A percentile compares a stretch with the other conserved stretches of the same genome.
phyloP scores from a whole-genome alignment of 2,797 vertebrate species.

The Uromys caudimaculatus region DNA sequence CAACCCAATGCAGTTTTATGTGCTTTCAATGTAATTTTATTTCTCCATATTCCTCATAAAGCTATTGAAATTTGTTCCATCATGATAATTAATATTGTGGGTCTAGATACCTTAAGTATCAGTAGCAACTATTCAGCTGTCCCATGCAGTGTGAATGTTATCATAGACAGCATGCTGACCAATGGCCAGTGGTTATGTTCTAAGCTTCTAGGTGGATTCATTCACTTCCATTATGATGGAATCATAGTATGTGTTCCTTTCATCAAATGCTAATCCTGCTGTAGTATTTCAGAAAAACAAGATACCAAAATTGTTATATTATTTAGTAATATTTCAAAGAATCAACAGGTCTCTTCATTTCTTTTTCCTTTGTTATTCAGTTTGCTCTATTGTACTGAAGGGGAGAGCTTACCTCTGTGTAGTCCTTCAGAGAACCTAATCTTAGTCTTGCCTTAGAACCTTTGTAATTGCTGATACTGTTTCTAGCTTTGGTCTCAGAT shows the following conservation, averaged over 20 bases:
- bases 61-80: neutral
- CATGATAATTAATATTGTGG: neutral
- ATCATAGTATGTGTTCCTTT: neutral
- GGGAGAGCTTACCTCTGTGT: neutral
- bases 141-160: neutral
- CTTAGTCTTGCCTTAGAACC: neutral
- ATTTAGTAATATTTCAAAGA: conserved; percentile 15
- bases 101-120: neutral
- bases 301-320: neutral
- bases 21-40: conserved; percentile 20
- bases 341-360: neutral
- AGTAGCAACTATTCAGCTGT: neutral
- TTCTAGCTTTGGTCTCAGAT: neutral
- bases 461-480: neutral
- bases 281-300: conserved; percentile 37
- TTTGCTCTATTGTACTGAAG: neutral
- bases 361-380: neutral
- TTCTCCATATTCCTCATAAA: neutral
- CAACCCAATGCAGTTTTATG: neutral
- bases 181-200: neutral
- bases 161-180: neutral
- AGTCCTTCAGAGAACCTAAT: neutral
- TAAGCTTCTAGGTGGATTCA: neutral
- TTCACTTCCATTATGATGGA: neutral
- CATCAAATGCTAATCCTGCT: neutral